Evolutionary conservation across 2,797 vertebrate species (phyloP).

Genomic region (Acomys russatus): DNA sequence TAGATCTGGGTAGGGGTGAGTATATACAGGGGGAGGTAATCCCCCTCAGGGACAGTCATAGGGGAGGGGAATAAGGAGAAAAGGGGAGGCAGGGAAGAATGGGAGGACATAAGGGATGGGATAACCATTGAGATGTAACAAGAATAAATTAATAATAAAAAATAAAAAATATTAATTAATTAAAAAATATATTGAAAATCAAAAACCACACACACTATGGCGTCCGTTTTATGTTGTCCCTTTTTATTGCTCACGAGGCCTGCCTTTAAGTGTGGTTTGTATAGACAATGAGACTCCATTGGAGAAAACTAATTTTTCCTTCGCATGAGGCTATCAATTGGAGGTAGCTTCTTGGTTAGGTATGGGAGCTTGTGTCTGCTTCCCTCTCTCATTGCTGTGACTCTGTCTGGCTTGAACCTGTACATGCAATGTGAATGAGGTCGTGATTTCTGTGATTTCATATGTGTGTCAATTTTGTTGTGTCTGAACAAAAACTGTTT

Average conservation of each 20-base stretch:
- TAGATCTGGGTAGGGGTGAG: too few relatives aligned
- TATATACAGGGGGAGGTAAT: too few relatives aligned
- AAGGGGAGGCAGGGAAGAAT: too few relatives aligned
- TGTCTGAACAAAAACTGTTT: too few relatives aligned
- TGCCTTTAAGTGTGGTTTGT: not conserved
- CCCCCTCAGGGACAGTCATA: too few relatives aligned
- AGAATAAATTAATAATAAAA: too few relatives aligned
- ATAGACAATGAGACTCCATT: not conserved
- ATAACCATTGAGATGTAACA: too few relatives aligned
- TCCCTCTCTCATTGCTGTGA: not conserved
- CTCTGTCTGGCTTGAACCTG: not conserved
- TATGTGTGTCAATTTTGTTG: not conserved
- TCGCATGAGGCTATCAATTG: not conserved
- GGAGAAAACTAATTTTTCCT: too few relatives aligned
- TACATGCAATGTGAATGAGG: not conserved
- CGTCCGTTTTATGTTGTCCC: not conserved
- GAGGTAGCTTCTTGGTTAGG: not conserved
- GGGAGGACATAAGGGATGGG: too few relatives aligned
- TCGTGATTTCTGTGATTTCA: not conserved
- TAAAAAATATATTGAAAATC: not conserved
- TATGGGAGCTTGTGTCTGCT: not conserved
- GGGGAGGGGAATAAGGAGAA: too few relatives aligned
- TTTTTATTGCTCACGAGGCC: too few relatives aligned
- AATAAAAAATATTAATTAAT: too few relatives aligned
- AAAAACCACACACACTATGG: not conserved